Base-by-base conservation (phyloP, 2,113 vertebrate species). In the Podilymbus podiceps region DNA sequence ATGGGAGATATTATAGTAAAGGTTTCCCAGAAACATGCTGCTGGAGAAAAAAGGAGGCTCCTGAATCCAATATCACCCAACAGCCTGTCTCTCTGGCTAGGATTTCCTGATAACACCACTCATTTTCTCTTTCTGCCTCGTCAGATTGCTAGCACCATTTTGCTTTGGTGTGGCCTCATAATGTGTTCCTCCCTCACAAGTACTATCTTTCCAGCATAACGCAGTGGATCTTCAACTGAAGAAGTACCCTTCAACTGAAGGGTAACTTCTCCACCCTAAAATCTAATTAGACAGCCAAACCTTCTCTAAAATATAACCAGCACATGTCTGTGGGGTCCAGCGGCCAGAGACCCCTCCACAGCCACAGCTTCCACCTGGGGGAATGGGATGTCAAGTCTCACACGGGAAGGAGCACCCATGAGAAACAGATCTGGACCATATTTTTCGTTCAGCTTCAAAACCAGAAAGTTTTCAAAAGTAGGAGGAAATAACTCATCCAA, bases 301-400 rank as follows among this genome's bases (percentile, higher is more conserved):
- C 15, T 71, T 58, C n/a, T 30, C 50, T n/a, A 73, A 85, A 73
- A 64, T 49, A 85, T 2, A 83, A 13, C 23, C 40, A 46, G 8
- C 1, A 0, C 3, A 9, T 23, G 5, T 49, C 33, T 69, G 8
- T 23, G 22, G 31, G 5, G 5, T 40, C 31, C 40, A 80, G 58
- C 8, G 58, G 31, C 12, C 13, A 47, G 15, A 76, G 25, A 49
- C 3, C 9, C 14, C 5, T 11, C 38, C 14, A 20, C 24, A 83
- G 50, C 30, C 33, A n/a, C 30, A 60, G 16, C 15, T 92, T 76
- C n/a, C 20, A 31, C 1, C 0, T 33, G 2, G 0, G 16, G 14
- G 28, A 90, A 16, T 0, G 2, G 20, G 8, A 33, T 19, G 18
- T 10, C 28, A 77, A 14, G 58, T 35, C 30, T 50, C 2, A 1